A percentile compares a stretch with the other conserved stretches of the same genome.
Conservation (phyloP, 1,140 invertebrate species). For the Capitella teleta region DNA sequence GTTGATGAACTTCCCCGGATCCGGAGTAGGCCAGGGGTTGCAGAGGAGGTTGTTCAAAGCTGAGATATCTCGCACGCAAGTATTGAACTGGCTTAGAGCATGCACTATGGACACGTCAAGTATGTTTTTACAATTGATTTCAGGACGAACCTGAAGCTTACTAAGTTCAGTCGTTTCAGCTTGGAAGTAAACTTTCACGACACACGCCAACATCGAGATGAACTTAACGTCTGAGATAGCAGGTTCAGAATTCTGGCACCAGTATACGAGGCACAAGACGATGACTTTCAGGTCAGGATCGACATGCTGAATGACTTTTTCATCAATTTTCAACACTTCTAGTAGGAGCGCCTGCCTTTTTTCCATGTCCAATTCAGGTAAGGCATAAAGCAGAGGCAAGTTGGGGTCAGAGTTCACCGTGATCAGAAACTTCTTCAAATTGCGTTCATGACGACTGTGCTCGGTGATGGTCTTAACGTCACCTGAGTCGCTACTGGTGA, state of each 20-base stretch:
- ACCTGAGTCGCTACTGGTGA: slow-evolving; percentile 30
- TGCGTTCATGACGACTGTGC: slow-evolving; percentile 20
- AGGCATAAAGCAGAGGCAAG: slow-evolving; percentile 19
- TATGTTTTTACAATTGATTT: slow-evolving; percentile 17
- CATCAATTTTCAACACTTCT: slow-evolving; percentile 46
- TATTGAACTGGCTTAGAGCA: slow-evolving; percentile 28
- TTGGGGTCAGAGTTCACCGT: slow-evolving; percentile 16
- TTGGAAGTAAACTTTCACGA: slow-evolving; percentile 13
- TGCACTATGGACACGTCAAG: slow-evolving; percentile 23
- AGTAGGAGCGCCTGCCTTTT: slow-evolving; percentile 10
- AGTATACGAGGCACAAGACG: slow-evolving; percentile 54
- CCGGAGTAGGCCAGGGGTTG: slow-evolving; percentile 15
- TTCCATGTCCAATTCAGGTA: slow-evolving; percentile 13
- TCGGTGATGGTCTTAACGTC: slow-evolving; percentile 33
- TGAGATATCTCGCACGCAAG: slow-evolving; percentile 18
- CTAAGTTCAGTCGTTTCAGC: slow-evolving; percentile 14
- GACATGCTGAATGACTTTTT: slow-evolving; percentile 48
- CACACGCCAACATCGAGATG: slow-evolving; percentile 19
- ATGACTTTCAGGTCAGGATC: slow-evolving; percentile 53
- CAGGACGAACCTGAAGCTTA: slow-evolving; percentile 16
- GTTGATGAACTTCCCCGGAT: slow-evolving; percentile 21
- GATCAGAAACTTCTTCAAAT: slow-evolving; percentile 19
- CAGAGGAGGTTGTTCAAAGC: slow-evolving; percentile 28
- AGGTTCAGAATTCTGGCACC: slow-evolving; percentile 46
- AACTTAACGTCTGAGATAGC: slow-evolving; percentile 19